A percentile compares a stretch with the other conserved stretches of the same genome.
phyloP scores from a whole-genome alignment of 2,888 invertebrate genomes.

The Tromatobia lineatoria region DNA sequence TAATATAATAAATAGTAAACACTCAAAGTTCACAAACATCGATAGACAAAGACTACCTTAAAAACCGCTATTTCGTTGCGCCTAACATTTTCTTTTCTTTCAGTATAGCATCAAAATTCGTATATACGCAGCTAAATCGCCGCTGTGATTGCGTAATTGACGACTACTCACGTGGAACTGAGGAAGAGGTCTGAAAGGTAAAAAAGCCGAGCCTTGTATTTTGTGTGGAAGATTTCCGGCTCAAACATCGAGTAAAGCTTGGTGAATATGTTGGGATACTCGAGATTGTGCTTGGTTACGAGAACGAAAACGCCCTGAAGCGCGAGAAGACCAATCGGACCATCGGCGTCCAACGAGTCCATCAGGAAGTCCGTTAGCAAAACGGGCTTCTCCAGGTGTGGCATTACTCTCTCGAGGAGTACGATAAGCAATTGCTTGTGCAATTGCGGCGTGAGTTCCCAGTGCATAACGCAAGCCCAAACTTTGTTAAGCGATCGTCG shows the following conservation, averaged over 20 bases:
- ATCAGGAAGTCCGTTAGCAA: slow-evolving; percentile 96
- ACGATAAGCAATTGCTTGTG: slow-evolving; percentile 93
- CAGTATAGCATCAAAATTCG: no score
- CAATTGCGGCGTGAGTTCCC: slow-evolving; percentile 89
- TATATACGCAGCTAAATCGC: no score
- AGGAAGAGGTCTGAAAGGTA: slow-evolving; percentile 96
- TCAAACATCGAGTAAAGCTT: slow-evolving; percentile 98
- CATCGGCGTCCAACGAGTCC: slow-evolving; percentile 94
- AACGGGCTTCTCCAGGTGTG: slow-evolving; percentile 92
- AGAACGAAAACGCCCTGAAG: slow-evolving; percentile 96
- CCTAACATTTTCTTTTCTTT: no score
- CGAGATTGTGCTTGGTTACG: slow-evolving; percentile 96
- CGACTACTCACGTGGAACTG: slow-evolving; percentile 92
- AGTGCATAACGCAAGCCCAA: slow-evolving; percentile 92
- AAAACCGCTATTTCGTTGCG: no score
- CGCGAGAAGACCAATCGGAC: slow-evolving; percentile 95
- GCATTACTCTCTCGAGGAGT: slow-evolving; percentile 93
- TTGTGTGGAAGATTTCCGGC: slow-evolving; percentile 95
- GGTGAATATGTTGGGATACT: slow-evolving; percentile 97
- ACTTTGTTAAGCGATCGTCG: slow-evolving; percentile 89
- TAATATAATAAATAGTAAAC: no score
- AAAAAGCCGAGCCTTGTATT: slow-evolving; percentile 95
- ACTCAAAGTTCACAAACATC: no score
- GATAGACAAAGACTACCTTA: no score
- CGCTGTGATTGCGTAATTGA: background rate